These are phyloP conservation scores for Eupithecia abbreviata DNA, from an alignment of 2,888 invertebrate genomes.

Conservation along the genomic window DNA sequence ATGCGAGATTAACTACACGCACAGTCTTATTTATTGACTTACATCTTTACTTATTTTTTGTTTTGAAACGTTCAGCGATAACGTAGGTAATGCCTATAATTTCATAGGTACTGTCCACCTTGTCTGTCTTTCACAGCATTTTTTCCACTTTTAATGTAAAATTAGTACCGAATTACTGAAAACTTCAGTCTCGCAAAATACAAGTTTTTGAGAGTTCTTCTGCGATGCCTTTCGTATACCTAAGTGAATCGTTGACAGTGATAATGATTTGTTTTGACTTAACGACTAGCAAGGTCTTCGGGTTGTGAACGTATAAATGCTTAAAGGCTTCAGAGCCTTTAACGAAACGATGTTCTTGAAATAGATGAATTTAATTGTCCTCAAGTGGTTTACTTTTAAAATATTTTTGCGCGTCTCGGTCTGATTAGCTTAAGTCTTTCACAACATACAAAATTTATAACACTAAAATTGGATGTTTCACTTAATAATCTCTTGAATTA, in stretches of 20 bases:
- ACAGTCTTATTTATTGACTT: slow-evolving; percentile 13
- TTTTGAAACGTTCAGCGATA: neutral
- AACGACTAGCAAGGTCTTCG: slow-evolving; percentile 10
- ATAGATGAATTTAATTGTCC: neutral
- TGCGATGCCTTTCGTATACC: neutral
- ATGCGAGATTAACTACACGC: slow-evolving; percentile 54
- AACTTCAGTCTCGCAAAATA: neutral
- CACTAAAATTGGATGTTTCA: slow-evolving; percentile 14
- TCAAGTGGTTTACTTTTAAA: slow-evolving; percentile 16
- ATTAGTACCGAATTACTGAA: neutral
- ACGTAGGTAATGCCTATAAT: neutral
- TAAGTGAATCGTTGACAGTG: slow-evolving; percentile 3
- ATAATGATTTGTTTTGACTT: slow-evolving; percentile 16
- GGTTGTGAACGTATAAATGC: neutral
- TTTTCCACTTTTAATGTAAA: neutral
- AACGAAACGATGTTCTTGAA: neutral
- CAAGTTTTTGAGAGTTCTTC: neutral
- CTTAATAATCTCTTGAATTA: slow-evolving; percentile 25
- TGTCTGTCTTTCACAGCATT: neutral
- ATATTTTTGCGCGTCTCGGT: slow-evolving; percentile 26
- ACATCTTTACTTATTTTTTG: neutral
- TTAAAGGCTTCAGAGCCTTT: neutral
- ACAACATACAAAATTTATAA: slow-evolving; percentile 19
- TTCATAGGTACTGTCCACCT: neutral
- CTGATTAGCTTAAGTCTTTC: slow-evolving; percentile 34